These are phyloP conservation scores for Habropoda laboriosa DNA, from an alignment of 1,140 invertebrate species.

Conservation along the genomic window DNA sequence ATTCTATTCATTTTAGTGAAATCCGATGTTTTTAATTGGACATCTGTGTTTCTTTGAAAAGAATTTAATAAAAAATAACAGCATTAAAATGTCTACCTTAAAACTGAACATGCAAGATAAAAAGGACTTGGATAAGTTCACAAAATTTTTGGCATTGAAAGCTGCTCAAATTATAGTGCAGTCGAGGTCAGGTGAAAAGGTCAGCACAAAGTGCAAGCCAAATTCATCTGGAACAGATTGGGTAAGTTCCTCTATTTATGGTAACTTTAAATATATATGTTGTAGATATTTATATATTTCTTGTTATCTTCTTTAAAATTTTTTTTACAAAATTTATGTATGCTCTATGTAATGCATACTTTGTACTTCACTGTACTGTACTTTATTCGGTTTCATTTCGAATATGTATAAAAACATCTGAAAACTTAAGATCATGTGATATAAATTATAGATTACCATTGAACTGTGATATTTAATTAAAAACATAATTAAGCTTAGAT, in stretches of 20 bases:
- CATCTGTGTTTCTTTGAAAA: background rate
- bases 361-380: no score
- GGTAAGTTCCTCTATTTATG: constrained; percentile 81
- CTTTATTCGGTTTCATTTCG: background rate
- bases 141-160: constrained; percentile 93
- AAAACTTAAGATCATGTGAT: background rate
- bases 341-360: background rate
- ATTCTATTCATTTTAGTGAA: constrained; percentile 24
- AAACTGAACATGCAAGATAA: constrained; percentile 86
- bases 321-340: background rate
- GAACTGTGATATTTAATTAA: background rate
- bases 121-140: constrained; percentile 92
- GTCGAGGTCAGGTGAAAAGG: constrained; percentile 92
- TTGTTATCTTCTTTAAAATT: background rate
- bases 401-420: no score
- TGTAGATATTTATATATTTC: background rate
- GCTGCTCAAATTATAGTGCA: constrained; percentile 94
- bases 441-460: no score
- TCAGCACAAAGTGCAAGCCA: constrained; percentile 89
- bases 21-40: constrained; percentile 6
- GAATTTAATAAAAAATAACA: background rate
- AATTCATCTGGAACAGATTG: constrained; percentile 88
- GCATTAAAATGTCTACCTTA: constrained; percentile 76
- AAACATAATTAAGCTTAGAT: background rate
- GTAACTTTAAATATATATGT: background rate